A percentile compares a stretch with the other conserved stretches of the same genome.
Evolutionary conservation across 1,140 invertebrate species (phyloP).

Genomic region (Whitmania pigra): DNA sequence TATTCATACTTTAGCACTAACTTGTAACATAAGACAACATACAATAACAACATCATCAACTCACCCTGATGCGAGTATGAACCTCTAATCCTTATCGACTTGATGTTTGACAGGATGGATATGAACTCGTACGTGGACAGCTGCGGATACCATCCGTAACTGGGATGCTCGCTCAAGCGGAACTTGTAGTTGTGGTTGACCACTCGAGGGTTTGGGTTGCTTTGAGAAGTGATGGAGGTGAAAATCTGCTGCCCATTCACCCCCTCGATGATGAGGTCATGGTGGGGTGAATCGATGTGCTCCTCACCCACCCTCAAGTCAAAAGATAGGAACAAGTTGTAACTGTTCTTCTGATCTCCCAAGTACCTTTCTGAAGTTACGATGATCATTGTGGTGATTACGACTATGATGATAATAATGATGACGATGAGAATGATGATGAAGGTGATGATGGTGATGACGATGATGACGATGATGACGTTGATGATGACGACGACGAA

Average conservation of each 20-base stretch:
- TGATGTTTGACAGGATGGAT: slow-evolving; percentile 77
- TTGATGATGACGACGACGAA: background rate
- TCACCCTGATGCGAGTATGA: slow-evolving; percentile 66
- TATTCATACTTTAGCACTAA: too few relatives aligned
- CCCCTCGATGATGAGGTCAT: slow-evolving; percentile 79
- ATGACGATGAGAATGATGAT: slow-evolving; percentile 5
- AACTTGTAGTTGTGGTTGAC: slow-evolving; percentile 46
- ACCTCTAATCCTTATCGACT: slow-evolving; percentile 79
- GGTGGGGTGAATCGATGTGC: slow-evolving; percentile 52
- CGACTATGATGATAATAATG: too few relatives aligned
- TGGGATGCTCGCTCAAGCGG: slow-evolving; percentile 71
- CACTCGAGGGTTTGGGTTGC: slow-evolving; percentile 64
- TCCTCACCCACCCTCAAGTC: slow-evolving; percentile 63
- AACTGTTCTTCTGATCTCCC: slow-evolving; percentile 81
- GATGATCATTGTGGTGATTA: too few relatives aligned
- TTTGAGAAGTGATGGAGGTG: slow-evolving; percentile 78
- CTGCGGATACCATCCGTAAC: slow-evolving; percentile 80
- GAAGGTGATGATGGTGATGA: too few relatives aligned
- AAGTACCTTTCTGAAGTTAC: slow-evolving; percentile 58
- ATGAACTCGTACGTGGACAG: slow-evolving; percentile 74
- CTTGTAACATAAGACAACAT: background rate
- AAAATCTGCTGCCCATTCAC: slow-evolving; percentile 58
- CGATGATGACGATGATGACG: background rate
- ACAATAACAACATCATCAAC: background rate
- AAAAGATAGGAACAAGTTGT: slow-evolving; percentile 85